Evolutionary conservation across 2,888 invertebrate species (phyloP), one percentile per base, ranked within the genome.

Genomic region (Nineta flava): DNA sequence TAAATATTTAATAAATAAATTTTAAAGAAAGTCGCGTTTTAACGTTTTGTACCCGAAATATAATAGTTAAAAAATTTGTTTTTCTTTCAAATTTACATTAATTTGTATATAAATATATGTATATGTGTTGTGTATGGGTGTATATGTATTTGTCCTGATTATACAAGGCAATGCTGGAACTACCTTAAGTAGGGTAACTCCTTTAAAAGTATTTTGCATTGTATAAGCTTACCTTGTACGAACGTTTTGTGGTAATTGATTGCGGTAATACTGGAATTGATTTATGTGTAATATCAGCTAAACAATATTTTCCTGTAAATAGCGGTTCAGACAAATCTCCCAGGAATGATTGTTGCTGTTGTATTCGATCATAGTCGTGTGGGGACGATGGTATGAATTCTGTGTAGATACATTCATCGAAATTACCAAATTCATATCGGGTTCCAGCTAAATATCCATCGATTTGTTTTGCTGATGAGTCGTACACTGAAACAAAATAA

Each of bases 391-490:
- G 7, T 26, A 1, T 26, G 7, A 5, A 26, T 32, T 54, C 52
- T 16, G 65, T 62, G 41, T 62, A 56, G 12, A 81, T 65, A 57
- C 84, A 84, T 64, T 84, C 81, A 61, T 84, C 83, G 59, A 77
- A 84, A 64, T 84, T 82, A 1, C 84, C 84, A 53, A 84, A 67
- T 53, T 83, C 81, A 65, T 78, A 81, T 1, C 75, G 71, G 10
- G 79, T 75, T 2, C 83, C 83, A 55, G 75, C 75, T 15, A 83
- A 72, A 12, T 83, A 65, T 12, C 83, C 83, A 55, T 74, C 73
- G 0, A 81, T 78, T 35, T 77, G 76, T 62, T 83, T 83, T 1
- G 79, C 79, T 32, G 80, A 79, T 3, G 84, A 75, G 58, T 84
- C 84, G 62, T 81, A 81, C 75, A 83, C 85, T 84, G 66, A 65